Conservation (phyloP, 2,888 invertebrate species). For the Exephanes ischioxanthus region DNA sequence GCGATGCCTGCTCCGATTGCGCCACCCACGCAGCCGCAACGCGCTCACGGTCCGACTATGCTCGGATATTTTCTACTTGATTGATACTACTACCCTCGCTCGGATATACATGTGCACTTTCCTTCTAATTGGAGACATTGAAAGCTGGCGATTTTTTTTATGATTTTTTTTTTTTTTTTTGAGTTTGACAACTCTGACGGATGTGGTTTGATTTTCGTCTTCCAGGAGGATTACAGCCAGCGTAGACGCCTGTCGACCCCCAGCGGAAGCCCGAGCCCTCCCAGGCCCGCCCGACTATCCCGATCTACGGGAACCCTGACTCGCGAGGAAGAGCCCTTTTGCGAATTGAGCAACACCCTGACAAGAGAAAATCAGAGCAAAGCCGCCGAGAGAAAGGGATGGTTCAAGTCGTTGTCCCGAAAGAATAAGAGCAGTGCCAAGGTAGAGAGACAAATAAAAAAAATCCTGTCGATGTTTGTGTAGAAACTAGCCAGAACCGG, state of each 20-base stretch:
- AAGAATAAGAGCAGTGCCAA: constrained; percentile 87
- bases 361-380: constrained; percentile 84
- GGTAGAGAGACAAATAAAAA: constrained; percentile 81
- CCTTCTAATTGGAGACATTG: constrained; percentile 1
- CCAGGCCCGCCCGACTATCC: constrained; percentile 87
- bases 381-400: constrained; percentile 87
- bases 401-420: constrained; percentile 93
- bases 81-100: neutral
- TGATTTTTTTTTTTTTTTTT: constrained; percentile 12
- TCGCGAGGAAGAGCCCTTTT: constrained; percentile 83
- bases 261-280: constrained; percentile 89
- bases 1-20: constrained; percentile 60
- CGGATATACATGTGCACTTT: neutral
- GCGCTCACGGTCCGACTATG: constrained; percentile 51
- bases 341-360: constrained; percentile 84
- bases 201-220: constrained; percentile 67
- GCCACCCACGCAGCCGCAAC: constrained; percentile 76
- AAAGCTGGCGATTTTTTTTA: neutral
- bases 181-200: constrained; percentile 23
- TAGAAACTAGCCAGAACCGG: neutral
- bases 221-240: constrained; percentile 89
- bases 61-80: constrained; percentile 54
- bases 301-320: constrained; percentile 83
- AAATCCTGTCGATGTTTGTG: constrained; percentile 16
- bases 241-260: constrained; percentile 92